Base-by-base conservation (phyloP, 2,113 vertebrate genomes). In the Megaceryle torquata region DNA sequence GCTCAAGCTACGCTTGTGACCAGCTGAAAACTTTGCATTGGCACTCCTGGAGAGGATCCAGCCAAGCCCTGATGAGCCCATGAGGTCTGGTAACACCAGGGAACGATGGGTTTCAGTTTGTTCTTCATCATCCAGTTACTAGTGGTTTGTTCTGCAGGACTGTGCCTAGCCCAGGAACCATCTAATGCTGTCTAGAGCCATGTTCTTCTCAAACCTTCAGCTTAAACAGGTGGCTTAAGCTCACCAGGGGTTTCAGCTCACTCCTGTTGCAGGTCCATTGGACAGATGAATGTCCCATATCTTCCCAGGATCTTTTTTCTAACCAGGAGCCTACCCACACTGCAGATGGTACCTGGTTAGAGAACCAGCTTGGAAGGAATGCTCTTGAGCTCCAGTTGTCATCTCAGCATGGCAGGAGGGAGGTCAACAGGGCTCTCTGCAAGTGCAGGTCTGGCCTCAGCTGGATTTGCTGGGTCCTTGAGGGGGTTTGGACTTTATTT, bases 71-170 rank as follows among this genome's bases (percentile, higher is more conserved):
- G 39, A 68, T 11, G 56, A 21, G 35, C 61, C 56, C 5, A 0
- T 6, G 17, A 41, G 43, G 2, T 13, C 41, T 6, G 17, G 5
- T 3, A 15, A 51, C 11, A 4, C 29, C 16, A 4, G 53, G 46
- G 71, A 20, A 9, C 0, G 4, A 2, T 0, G 44, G 5, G 4
- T 4, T 37, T 19, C 25, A 0, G 46, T 3, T 25, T 22, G 0
- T 18, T 20, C 9, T 8, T 39, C 29, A 3, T 5, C 8, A 44
- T n/a, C 13, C 6, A 1, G 14, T 35, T 39, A 9, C 26, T 15
- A 2, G 18, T 3, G 29, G 14, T 46, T 77, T 71, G 37, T 54
- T 51, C 54, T 84, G 48, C 35, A 25, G 54, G 35, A 48, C 19
- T 1, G 0, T 21, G 18, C 15, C 39, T 35, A 10, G n/a, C 6